Percentiles rank a stretch among this genome's conserved stretches.
Conservation (phyloP, 2,888 invertebrate genomes). For the Hypomecis atomaria region DNA sequence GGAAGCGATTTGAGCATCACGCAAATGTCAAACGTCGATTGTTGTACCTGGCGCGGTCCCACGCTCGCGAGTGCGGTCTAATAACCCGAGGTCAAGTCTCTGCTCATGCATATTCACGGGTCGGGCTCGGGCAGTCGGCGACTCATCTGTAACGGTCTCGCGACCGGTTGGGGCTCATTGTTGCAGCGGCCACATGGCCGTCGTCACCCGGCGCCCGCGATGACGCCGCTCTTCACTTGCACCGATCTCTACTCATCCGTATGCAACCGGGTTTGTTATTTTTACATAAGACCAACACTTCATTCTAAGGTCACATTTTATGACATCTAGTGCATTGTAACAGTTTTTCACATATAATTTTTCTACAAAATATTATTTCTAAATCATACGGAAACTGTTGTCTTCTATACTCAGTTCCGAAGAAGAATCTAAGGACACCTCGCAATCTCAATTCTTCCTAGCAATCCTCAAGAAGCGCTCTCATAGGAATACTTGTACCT, state of each 20-base stretch:
- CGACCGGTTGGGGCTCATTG: slow-evolving; percentile 81
- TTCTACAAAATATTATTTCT: too few relatives aligned
- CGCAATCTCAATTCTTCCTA: too few relatives aligned
- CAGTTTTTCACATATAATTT: background rate
- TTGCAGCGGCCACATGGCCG: slow-evolving; percentile 63
- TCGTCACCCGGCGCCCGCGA: slow-evolving; percentile 23
- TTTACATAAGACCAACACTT: slow-evolving; percentile 7
- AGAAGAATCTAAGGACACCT: too few relatives aligned
- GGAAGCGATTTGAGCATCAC: slow-evolving; percentile 53
- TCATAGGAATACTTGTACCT: too few relatives aligned
- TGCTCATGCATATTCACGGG: slow-evolving; percentile 82
- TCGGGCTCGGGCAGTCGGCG: slow-evolving; percentile 62
- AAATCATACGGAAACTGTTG: too few relatives aligned
- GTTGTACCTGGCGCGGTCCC: slow-evolving; percentile 67
- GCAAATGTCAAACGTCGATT: slow-evolving; percentile 72
- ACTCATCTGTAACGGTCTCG: slow-evolving; percentile 82
- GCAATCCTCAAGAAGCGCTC: too few relatives aligned
- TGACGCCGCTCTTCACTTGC: slow-evolving; percentile 18
- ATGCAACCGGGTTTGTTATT: slow-evolving; percentile 36
- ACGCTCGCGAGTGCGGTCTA: slow-evolving; percentile 76
- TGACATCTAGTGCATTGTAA: background rate
- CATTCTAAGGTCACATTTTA: slow-evolving; percentile 2
- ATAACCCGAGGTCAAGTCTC: slow-evolving; percentile 80
- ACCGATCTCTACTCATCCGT: slow-evolving; percentile 25
- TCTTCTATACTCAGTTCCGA: too few relatives aligned